phyloP scores from a whole-genome alignment of 1,140 invertebrate genomes.

The Myzus persicae region DNA sequence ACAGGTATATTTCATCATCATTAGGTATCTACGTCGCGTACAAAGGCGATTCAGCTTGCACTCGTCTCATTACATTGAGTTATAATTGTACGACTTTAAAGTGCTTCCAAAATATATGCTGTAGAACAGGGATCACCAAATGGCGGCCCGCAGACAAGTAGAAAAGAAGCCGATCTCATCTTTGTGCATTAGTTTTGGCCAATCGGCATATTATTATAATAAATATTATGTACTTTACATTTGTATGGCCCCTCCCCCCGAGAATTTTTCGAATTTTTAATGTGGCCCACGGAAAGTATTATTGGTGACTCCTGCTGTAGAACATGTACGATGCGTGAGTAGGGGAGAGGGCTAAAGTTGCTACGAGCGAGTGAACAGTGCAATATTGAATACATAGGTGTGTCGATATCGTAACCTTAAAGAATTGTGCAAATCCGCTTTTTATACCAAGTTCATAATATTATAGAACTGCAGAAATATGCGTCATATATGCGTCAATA shows the following conservation, averaged over 20 bases:
- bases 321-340: background rate
- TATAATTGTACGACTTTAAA: background rate
- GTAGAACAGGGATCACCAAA: too few species aligned
- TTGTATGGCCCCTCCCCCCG: too few species aligned
- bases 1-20: background rate
- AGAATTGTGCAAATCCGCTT: background rate
- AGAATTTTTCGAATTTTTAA: too few species aligned
- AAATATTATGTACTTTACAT: too few species aligned
- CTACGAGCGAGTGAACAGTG: background rate
- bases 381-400: background rate
- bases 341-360: background rate
- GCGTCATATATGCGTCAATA: too few species aligned
- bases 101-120: background rate
- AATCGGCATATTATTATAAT: too few species aligned
- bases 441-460: too few species aligned
- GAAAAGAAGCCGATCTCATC: too few species aligned
- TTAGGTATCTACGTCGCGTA: background rate
- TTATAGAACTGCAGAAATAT: background rate
- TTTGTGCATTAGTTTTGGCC: too few species aligned
- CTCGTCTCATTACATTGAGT: background rate
- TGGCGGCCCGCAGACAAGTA: too few species aligned
- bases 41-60: background rate
- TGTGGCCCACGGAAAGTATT: too few species aligned
- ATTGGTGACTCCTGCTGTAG: too few species aligned
- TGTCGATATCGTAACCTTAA: background rate